A percentile compares a stretch with the other conserved stretches of the same genome.
phyloP scores from a whole-genome alignment of 2,113 vertebrate species.

The Pyrgilauda ruficollis region DNA sequence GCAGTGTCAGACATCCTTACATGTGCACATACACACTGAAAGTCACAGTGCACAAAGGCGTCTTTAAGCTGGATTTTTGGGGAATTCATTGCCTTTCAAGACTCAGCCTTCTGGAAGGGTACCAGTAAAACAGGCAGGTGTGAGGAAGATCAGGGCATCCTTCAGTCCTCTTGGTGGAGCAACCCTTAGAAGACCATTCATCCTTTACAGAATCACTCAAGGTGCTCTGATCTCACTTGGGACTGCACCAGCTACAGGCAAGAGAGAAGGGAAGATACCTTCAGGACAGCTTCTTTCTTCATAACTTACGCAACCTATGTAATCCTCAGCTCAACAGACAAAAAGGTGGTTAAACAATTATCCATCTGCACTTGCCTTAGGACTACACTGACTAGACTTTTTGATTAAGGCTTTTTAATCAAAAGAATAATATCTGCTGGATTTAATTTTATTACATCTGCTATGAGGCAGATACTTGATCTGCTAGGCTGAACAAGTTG shows the following conservation, averaged over 20 bases:
- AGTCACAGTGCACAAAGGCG: not conserved
- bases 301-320: not conserved
- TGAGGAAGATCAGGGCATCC: not conserved
- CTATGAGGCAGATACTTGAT: constrained; percentile 8
- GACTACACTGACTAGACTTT: not conserved
- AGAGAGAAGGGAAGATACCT: not conserved
- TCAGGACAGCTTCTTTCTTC: not conserved
- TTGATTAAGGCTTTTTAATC: constrained; percentile 32
- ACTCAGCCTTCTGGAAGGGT: not conserved
- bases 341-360: not conserved
- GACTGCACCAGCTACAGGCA: not conserved
- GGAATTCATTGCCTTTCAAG: not conserved
- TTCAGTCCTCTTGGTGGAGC: not conserved
- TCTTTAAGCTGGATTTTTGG: not conserved
- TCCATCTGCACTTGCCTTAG: not conserved
- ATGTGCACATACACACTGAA: not conserved
- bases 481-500: not conserved
- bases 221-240: not conserved
- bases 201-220: not conserved
- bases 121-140: not conserved
- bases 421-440: not conserved
- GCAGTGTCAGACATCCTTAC: not conserved
- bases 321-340: not conserved
- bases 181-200: not conserved
- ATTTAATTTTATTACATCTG: constrained; percentile 21